These are phyloP conservation scores for Oxystoma pomonae DNA, from an alignment of 2,888 invertebrate species.

Conservation along the genomic window DNA sequence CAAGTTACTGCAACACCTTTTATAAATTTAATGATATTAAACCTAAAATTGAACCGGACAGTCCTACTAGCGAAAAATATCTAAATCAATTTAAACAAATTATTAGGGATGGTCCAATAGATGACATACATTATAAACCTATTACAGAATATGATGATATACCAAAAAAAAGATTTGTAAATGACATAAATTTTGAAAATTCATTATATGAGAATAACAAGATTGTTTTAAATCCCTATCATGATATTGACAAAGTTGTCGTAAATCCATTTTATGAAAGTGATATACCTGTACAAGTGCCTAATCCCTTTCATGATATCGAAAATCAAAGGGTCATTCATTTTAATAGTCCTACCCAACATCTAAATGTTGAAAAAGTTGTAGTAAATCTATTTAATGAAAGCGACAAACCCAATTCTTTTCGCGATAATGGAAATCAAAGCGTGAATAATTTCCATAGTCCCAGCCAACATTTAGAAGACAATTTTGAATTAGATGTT, in stretches of 20 bases:
- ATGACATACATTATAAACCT: neutral
- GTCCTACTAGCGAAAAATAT: neutral
- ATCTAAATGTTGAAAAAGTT: neutral
- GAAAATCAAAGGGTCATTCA: neutral
- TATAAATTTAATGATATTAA: neutral
- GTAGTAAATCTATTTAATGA: neutral
- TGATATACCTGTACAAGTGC: neutral
- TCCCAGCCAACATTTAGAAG: neutral
- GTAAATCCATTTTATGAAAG: too few relatives aligned
- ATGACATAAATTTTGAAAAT: neutral
- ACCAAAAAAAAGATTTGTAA: neutral
- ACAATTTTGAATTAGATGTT: neutral
- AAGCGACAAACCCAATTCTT: neutral
- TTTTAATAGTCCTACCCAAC: neutral
- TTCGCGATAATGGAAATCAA: neutral
- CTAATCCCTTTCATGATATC: neutral
- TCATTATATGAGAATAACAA: neutral
- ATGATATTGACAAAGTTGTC: neutral
- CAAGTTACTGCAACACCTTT: neutral
- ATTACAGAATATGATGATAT: neutral
- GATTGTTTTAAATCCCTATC: neutral
- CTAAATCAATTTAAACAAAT: neutral
- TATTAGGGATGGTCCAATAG: neutral
- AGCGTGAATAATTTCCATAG: neutral
- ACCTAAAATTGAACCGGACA: neutral